Evolutionary conservation across 92 coral and sea anemone genomes (phyloP), one percentile per base, ranked within the genome.

Genomic region (Epizoanthus illoricatus): DNA sequence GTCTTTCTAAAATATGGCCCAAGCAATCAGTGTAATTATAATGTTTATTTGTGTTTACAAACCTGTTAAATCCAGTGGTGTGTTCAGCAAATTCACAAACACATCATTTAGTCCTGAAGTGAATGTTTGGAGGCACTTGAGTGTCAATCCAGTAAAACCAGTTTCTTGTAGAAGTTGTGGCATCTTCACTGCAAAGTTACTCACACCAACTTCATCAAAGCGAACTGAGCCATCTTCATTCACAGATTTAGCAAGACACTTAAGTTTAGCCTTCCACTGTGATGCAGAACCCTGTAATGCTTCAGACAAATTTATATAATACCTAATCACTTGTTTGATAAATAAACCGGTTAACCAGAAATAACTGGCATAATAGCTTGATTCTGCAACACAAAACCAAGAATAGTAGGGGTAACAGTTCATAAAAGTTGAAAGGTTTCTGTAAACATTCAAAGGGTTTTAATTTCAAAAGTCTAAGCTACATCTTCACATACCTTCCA

Each of bases 191-290:
- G 72, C 84, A 80, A 80, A 80, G 16, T 56, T 63, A 15, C 23
- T 24, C 19, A 42, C 74, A 10, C 84, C 84, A 80, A 80, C 69
- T 60, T 80, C 84, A 80, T 63, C 84, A 80, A 80, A 80, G 15
- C 69, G 43, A 3, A 63, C 84, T 7, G 74, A 21, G 5, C 67
- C 67, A 62, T 62, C 67, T 4, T 62, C 67, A 19, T 3, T 62
- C 21, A 62, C 67, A 4, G 21, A 16, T 18, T 62, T 62, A 1
- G 67, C 67, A 2, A 62, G 4, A 19, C 8, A 4, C 23, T 62
- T 62, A 39, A 16, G 67, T 19, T 62, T 62, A 4, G 67, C 9
- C 4, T 18, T 62, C 67, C 67, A 62, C 9, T 4, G 20, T 62
- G 5, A 3, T 18, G 67, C 21, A 62, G 21, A 16, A 15, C 67